Percentiles rank a stretch among this genome's conserved stretches.
Conservation (phyloP, 2,113 vertebrate genomes). For the Capreolus pygargus region DNA sequence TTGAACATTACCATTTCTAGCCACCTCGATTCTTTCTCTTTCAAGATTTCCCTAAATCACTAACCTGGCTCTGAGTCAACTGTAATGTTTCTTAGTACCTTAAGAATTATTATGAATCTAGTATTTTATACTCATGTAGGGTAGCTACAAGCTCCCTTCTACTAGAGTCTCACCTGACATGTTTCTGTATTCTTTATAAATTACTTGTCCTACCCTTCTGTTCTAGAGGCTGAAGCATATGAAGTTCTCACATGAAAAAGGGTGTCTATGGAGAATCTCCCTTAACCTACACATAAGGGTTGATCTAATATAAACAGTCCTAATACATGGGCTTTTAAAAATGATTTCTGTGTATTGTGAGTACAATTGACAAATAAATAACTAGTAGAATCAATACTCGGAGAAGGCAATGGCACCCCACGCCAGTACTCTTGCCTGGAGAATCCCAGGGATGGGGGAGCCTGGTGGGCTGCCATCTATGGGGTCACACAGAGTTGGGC, state of each 20-base stretch:
- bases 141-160: neutral
- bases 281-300: neutral
- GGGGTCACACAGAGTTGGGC: no score
- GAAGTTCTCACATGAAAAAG: neutral
- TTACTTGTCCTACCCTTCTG: neutral
- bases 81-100: neutral
- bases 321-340: neutral
- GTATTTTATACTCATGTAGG: neutral
- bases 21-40: neutral
- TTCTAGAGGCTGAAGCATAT: neutral
- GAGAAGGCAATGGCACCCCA: no score
- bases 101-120: neutral
- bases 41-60: neutral
- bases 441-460: no score
- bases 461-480: no score
- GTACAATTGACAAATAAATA: neutral
- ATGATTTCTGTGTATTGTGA: neutral
- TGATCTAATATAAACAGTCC: neutral
- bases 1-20: neutral
- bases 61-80: neutral
- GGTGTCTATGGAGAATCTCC: neutral
- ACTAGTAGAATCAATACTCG: neutral
- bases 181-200: neutral
- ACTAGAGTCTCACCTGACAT: neutral
- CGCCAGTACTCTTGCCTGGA: no score